These are phyloP conservation scores for Anorthoa munda DNA, from an alignment of 2,888 invertebrate genomes.

Conservation along the genomic window DNA sequence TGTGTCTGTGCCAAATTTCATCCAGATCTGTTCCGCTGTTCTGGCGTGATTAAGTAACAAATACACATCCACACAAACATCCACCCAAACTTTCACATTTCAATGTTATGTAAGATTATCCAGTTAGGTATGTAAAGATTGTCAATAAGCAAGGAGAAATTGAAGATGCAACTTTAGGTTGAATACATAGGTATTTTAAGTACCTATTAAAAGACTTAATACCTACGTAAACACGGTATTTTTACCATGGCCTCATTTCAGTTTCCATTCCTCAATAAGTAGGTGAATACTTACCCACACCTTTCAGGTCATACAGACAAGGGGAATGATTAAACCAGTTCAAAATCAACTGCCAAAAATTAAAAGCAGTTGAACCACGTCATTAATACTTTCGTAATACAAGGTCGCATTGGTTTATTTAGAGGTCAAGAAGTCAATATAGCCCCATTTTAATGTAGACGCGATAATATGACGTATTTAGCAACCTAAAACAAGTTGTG, in stretches of 20 bases:
- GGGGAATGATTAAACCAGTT: constrained; percentile 27
- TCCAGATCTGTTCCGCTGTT: too few species aligned
- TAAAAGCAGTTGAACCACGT: neutral
- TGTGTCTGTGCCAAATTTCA: too few species aligned
- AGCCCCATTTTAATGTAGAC: constrained; percentile 5
- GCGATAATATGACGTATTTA: neutral
- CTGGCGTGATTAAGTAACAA: too few species aligned
- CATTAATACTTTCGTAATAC: constrained; percentile 29
- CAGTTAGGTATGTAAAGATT: too few species aligned
- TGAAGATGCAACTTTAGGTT: too few species aligned
- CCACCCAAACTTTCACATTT: too few species aligned
- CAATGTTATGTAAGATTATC: too few species aligned
- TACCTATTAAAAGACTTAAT: too few species aligned
- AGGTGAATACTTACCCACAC: neutral
- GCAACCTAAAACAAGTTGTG: constrained; percentile 17
- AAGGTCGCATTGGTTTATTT: constrained; percentile 37
- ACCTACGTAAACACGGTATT: too few species aligned
- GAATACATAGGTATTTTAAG: too few species aligned
- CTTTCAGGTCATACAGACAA: neutral
- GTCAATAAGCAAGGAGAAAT: too few species aligned
- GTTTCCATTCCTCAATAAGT: neutral
- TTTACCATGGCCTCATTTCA: neutral
- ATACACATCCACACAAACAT: too few species aligned
- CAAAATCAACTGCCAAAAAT: constrained; percentile 16
- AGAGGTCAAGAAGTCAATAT: constrained; percentile 41